Conservation (phyloP, 2,888 invertebrate species). For the Drosophila kokeensis region DNA sequence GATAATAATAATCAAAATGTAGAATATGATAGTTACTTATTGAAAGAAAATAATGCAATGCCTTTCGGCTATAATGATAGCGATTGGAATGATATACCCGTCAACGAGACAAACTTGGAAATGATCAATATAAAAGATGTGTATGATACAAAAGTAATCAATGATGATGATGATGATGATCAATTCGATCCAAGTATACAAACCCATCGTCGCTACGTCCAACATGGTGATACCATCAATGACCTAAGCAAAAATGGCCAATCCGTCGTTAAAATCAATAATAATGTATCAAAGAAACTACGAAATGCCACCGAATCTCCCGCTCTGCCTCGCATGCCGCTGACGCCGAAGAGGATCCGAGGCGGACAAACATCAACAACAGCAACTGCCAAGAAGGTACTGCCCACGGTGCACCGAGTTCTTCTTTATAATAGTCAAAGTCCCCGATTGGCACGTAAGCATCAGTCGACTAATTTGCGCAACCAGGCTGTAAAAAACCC, state of each 20-base stretch:
- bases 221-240: conserved; percentile 61
- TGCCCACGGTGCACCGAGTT: conserved; percentile 79
- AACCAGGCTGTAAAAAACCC: conserved; percentile 42
- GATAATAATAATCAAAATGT: conserved; percentile 45
- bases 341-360: conserved; percentile 65
- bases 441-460: conserved; percentile 78
- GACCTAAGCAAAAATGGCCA: conserved; percentile 26
- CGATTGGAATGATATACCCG: conserved; percentile 59
- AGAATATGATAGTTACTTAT: conserved; percentile 56
- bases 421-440: conserved; percentile 83
- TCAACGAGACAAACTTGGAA: conserved; percentile 31
- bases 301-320: conserved; percentile 39
- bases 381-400: conserved; percentile 63
- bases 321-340: conserved; percentile 56
- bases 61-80: conserved; percentile 47
- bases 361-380: conserved; percentile 47
- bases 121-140: conserved; percentile 37
- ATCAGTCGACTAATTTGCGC: conserved; percentile 56
- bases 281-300: conserved; percentile 38
- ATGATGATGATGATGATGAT: conserved; percentile 30
- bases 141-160: conserved; percentile 35
- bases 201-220: conserved; percentile 63
- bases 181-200: conserved; percentile 40
- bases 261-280: conserved; percentile 44
- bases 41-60: conserved; percentile 69